These are phyloP conservation scores for Seriola rivoliana DNA, from an alignment of 2,113 vertebrate genomes.

Conservation along the genomic window DNA sequence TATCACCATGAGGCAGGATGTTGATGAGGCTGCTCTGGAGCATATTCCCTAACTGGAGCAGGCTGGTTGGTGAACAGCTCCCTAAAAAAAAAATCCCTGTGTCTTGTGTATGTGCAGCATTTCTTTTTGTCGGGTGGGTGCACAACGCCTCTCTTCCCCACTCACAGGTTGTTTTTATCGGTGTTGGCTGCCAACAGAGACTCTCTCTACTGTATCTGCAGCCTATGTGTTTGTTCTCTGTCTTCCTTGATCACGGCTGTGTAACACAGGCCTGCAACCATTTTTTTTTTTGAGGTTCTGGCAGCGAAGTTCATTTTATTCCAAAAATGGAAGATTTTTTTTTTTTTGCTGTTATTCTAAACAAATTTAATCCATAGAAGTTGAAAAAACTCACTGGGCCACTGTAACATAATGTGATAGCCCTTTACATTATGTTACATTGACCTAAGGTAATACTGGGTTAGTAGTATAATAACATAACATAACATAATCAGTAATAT, in stretches of 20 bases:
- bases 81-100: slow-evolving; percentile 15
- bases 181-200: slow-evolving; percentile 37
- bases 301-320: neutral
- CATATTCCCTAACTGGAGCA: slow-evolving; percentile 41
- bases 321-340: neutral
- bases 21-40: slow-evolving; percentile 47
- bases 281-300: neutral
- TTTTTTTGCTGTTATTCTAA: neutral
- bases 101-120: slow-evolving; percentile 29
- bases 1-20: slow-evolving; percentile 22
- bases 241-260: slow-evolving; percentile 18
- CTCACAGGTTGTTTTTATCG: slow-evolving; percentile 44
- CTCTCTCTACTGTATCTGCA: slow-evolving; percentile 29
- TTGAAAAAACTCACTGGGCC: neutral
- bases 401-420: neutral
- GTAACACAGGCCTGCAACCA: neutral
- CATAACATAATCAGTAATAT: too few relatives aligned
- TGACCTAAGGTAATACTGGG: neutral
- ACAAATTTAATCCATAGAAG: neutral
- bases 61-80: slow-evolving; percentile 16
- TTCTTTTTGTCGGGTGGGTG: slow-evolving; percentile 39
- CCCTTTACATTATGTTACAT: neutral
- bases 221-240: slow-evolving; percentile 15
- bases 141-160: slow-evolving; percentile 53
- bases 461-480: too few relatives aligned